Base-by-base conservation (phyloP, 2,888 invertebrate genomes). In the Blera fallax region DNA sequence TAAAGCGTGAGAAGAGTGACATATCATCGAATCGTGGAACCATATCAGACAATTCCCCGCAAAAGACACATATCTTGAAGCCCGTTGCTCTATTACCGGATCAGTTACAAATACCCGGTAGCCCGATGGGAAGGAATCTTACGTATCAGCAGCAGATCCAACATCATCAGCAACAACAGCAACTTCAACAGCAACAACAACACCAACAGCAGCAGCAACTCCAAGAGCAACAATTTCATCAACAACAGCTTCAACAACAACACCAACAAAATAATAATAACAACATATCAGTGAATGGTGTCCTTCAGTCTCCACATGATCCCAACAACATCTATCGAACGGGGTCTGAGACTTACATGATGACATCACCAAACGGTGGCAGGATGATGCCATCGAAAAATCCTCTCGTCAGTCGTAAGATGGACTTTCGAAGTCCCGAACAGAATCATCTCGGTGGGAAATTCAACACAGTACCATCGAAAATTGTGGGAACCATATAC, bases 241-340 rank as follows among this genome's bases (percentile, higher is more conserved):
- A 60, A 10, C 95, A 91, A 95, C 95, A 91, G 95, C 95, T 88
- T 95, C 95, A 65, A 95, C 95, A 48, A 27, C 73, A 64, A 8
- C 72, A 52, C 8, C 72, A 69, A 52, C 62, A 62, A 32, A 21
- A 87, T 89, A 77, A 73, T 58, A 83, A 87, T 54, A 83, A 81
- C 56, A 83, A 87, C 79, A 78, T 85, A 81, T 85, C 85, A 81
- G 58, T 85, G 45, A 85, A 85, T 54, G 72, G 43, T 11, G 60
- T 10, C 14, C 45, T 69, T 0, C 84, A 81, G 4, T 62, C 73
- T 1, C 79, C 73, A 0, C 83, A 80, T 11, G 64, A 79, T 27
- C 67, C 52, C 72, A 87, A 67, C 50, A 78, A 24, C 52, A 79
- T 79, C 27, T 76, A 84, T 24, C 74, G 76, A 8, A 80, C 80